These are phyloP conservation scores for Bradypodion pumilum DNA, from an alignment of 2,797 vertebrate species.

Conservation along the genomic window DNA sequence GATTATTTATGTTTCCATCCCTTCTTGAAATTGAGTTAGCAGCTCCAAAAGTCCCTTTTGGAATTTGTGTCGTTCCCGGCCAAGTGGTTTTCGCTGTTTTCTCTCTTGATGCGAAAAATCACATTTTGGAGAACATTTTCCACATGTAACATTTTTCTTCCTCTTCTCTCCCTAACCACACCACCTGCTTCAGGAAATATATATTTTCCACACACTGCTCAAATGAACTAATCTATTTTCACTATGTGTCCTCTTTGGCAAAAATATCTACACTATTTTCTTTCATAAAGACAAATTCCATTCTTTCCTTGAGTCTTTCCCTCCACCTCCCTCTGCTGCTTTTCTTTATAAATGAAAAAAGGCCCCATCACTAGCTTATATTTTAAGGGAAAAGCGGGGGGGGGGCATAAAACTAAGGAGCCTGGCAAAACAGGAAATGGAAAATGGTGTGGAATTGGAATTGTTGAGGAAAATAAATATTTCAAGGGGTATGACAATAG, in stretches of 20 bases:
- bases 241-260: conserved; percentile 80
- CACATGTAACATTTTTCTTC: conserved; percentile 75
- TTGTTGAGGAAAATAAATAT: conserved; percentile 46
- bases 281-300: conserved; percentile 80
- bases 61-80: conserved; percentile 61
- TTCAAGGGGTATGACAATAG: background rate
- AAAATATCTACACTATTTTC: conserved; percentile 79
- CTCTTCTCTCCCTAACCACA: conserved; percentile 72
- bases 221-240: conserved; percentile 84
- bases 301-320: conserved; percentile 63
- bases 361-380: conserved; percentile 65
- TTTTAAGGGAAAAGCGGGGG: background rate
- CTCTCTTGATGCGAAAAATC: conserved; percentile 75
- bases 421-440: conserved; percentile 29
- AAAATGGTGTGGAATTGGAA: background rate
- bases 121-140: conserved; percentile 78
- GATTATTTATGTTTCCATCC: conserved; percentile 39
- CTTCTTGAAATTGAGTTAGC: background rate
- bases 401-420: conserved; percentile 24
- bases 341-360: conserved; percentile 66
- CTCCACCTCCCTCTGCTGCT: conserved; percentile 22
- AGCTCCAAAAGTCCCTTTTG: conserved; percentile 34
- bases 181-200: conserved; percentile 80
- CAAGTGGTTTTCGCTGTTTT: conserved; percentile 69
- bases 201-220: conserved; percentile 77